Evolutionary conservation across 2,113 vertebrate species (phyloP), one percentile per base, ranked within the genome.

Genomic region (Perca fluviatilis): DNA sequence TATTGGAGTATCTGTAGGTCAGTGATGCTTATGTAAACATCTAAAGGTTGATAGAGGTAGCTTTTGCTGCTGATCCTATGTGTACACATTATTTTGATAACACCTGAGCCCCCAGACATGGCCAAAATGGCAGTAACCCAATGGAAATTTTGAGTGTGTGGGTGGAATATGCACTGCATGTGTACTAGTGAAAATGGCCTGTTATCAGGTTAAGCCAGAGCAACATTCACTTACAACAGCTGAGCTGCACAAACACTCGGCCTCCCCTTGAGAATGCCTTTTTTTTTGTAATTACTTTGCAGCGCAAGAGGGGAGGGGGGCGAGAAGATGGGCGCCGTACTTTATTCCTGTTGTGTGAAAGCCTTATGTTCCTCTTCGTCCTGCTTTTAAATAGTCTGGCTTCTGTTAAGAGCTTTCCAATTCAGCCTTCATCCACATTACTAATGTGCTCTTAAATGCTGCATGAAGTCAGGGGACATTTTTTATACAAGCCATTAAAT

Each of bases 271-370:
- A 88, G 88, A 80, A 47, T 71, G 25, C 27, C 43, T 53, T 79
- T 86, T 79, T 79, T 84, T 77, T 68, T 69, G 50, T 81, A 80
- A 86, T 91, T 87, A 76, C 86, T 86, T 86, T 83, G 62, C 76
- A 79, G 79, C n/a, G 33, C 9, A 19, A 40, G 43, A 23, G 9
- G 19, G 47, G 43, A 23, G 13, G 19, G 23, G 30, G 25, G 30
- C 9, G 40, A 11, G 65, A 61, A 46, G 23, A 74, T 19, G 54
- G 8, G 21, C 21, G 43, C 7, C 49, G 46, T 33, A 43, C 63
- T 61, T 66, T 58, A 77, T 49, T 65, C 69, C 69, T 54, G 21
- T 71, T 81, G 66, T 50, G 54, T 71, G 71, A 82, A 80, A 80
- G 62, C 81, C 46, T 67, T 13, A 30, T 7, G 3, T 21, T 53